Percentiles rank a stretch among this genome's conserved stretches.
Evolutionary conservation across 2,797 vertebrate species (phyloP).

Genomic region (Cetoscarus ocellatus): DNA sequence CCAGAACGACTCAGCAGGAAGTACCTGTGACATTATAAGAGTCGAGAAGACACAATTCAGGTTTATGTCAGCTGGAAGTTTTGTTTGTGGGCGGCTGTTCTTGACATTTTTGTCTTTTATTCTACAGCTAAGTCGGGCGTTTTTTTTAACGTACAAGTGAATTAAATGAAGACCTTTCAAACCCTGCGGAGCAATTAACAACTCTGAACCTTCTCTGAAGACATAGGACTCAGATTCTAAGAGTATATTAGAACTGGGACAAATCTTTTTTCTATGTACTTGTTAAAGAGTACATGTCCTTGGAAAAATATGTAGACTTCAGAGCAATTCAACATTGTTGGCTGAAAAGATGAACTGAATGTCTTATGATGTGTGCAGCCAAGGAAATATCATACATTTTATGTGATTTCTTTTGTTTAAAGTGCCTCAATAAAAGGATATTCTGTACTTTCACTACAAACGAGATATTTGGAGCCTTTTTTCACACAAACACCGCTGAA

Average conservation of each 20-base stretch:
- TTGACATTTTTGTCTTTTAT: neutral
- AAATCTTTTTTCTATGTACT: neutral
- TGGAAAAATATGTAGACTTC: neutral
- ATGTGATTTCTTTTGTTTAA: slow-evolving; percentile 22
- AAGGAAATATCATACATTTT: neutral
- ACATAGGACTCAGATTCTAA: neutral
- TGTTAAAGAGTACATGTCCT: neutral
- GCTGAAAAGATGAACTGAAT: neutral
- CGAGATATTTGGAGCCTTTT: neutral
- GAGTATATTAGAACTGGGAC: neutral
- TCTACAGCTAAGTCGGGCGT: neutral
- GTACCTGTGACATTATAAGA: slow-evolving; percentile 43
- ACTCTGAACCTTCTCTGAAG: neutral
- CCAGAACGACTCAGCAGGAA: slow-evolving; percentile 31
- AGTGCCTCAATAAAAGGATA: slow-evolving; percentile 22
- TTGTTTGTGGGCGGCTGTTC: neutral
- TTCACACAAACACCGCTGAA: no score
- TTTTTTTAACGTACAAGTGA: neutral
- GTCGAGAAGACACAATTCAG: neutral
- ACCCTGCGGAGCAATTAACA: neutral
- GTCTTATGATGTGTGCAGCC: neutral
- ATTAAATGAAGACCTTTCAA: no score
- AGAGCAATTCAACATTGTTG: neutral
- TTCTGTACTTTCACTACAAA: neutral
- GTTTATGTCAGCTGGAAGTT: slow-evolving; percentile 7